These are phyloP conservation scores for Lymantria monacha DNA, from an alignment of 2,888 invertebrate species.

Conservation along the genomic window DNA sequence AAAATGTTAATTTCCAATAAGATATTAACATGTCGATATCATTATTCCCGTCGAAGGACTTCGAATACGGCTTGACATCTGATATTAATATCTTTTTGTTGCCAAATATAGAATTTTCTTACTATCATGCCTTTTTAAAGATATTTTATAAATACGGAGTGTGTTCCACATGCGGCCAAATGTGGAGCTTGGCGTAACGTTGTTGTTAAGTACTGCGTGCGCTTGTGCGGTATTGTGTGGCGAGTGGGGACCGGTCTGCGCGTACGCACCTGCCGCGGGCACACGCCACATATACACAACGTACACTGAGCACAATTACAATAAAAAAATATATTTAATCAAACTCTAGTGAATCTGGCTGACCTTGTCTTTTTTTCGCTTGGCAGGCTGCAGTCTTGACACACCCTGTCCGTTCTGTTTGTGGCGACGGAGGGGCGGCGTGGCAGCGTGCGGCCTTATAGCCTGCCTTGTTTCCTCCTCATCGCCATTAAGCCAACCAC, in stretches of 20 bases:
- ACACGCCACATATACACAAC: slow-evolving; percentile 63
- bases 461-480: no score
- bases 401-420: no score
- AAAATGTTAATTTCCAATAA: no score
- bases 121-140: not conserved
- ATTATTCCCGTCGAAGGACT: no score
- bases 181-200: slow-evolving; percentile 4
- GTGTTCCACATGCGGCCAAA: not conserved
- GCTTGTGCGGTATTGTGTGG: slow-evolving; percentile 31
- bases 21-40: no score
- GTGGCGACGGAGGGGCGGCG: no score
- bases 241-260: slow-evolving; percentile 41
- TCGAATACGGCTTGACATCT: not conserved
- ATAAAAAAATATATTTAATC: not conserved
- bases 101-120: not conserved
- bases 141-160: not conserved
- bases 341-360: no score
- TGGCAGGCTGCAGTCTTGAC: no score
- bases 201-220: slow-evolving; percentile 13
- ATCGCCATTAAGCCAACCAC: no score
- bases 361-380: no score
- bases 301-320: slow-evolving; percentile 38
- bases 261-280: slow-evolving; percentile 73
- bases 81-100: not conserved
- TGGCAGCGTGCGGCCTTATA: no score